Evolutionary conservation across 2,888 invertebrate genomes (phyloP), one percentile per base, ranked within the genome.

Genomic region (Pristionchus arcanus): DNA sequence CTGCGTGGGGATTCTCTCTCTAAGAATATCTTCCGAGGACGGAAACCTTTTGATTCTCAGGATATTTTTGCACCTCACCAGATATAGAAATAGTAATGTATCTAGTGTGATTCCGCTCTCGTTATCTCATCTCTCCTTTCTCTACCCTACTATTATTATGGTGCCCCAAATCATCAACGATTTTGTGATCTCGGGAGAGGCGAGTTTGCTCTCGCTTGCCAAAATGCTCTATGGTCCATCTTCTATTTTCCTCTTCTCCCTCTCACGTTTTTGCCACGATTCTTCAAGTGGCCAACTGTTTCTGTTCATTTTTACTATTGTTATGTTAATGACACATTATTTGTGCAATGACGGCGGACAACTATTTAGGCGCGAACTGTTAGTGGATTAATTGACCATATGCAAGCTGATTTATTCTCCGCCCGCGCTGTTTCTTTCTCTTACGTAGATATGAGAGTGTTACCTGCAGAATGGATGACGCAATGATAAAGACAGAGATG

Each of bases 161-260:
- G 5, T 63, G 25, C 11, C 63, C 63, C 63, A n/a, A 25, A 63
- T n/a, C n/a, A 9, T 37, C 74, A n/a, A 25, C 37, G 74, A 74
- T 31, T 68, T 31, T 68, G 16, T 68, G 68, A 34, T 74, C 74
- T 74, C 37, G 16, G 37, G 37, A 37, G 74, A 74, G 74, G 74
- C 74, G 74, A 74, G 74, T 74, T 74, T 74, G 74, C 74, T 74
- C 74, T 74, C 74, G 15, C 71, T 71, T 28, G 71, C 34, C 63
- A 37, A 74, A 74, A 37, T 37, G 74, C 68, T 74, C 37, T 74
- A 31, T 71, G 31, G 28, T 34, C 68, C 68, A 71, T 71, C 68
- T 21, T 74, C 21, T 15, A 19, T 37, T 37, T 37, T 37, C 31
- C 37, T 21, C 74, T 37, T 34, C 31, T 74, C 71, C 31, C 37